Percentiles rank a stretch among this genome's conserved stretches.
These are phyloP conservation scores for Cossypha caffra DNA, from an alignment of 2,797 vertebrate species.

Conservation along the genomic window DNA sequence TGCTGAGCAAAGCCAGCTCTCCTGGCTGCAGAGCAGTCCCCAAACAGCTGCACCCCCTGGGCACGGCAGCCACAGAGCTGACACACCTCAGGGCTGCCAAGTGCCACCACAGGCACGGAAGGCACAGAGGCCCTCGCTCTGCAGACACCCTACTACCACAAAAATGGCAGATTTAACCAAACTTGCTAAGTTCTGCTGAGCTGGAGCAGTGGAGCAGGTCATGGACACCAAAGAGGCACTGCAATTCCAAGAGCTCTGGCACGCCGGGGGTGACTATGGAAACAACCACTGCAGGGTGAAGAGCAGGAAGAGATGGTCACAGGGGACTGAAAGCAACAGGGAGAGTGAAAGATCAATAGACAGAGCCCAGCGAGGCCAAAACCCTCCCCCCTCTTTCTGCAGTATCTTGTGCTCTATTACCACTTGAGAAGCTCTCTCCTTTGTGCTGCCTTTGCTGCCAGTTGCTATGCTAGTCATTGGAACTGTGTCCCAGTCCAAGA, in stretches of 20 bases:
- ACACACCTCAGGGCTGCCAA: not conserved
- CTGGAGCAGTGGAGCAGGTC: not conserved
- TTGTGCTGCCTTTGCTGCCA: not conserved
- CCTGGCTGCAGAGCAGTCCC: not conserved
- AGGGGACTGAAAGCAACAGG: not conserved
- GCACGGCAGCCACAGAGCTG: too few relatives aligned
- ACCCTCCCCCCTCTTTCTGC: not conserved
- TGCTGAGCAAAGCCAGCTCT: not conserved
- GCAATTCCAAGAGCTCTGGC: not conserved
- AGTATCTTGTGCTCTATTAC: not conserved
- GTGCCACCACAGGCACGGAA: accelerated
- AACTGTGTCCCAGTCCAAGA: not conserved
- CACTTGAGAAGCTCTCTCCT: not conserved
- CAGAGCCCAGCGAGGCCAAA: not conserved
- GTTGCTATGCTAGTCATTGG: not conserved
- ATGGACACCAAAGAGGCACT: accelerated
- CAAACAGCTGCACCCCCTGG: accelerated
- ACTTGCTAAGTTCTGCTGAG: accelerated
- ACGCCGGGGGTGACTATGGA: not conserved
- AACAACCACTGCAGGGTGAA: not conserved
- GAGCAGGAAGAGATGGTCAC: not conserved
- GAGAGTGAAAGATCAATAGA: not conserved
- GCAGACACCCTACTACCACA: accelerated
- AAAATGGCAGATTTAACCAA: accelerated
- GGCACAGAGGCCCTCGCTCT: not conserved